phyloP scores from a whole-genome alignment of 2,113 vertebrate genomes.

The Poecilia latipinna region DNA sequence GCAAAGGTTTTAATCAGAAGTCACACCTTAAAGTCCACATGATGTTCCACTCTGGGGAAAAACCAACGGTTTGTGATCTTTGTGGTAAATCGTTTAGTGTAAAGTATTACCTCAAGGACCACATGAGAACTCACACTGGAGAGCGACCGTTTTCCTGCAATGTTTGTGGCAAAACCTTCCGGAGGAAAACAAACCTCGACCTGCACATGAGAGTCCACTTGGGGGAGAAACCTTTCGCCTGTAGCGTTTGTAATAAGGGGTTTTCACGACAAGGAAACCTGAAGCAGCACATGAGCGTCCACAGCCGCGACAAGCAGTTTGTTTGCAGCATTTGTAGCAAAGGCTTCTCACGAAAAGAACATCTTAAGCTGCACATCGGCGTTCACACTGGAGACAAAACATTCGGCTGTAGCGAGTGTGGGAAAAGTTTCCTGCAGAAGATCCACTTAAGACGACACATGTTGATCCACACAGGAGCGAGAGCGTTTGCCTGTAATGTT shows the following conservation, averaged over 20 bases:
- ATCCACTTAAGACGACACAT: neutral
- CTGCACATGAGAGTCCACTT: neutral
- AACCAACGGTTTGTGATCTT: neutral
- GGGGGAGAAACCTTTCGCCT: slow-evolving; percentile 2
- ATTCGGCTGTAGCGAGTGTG: neutral
- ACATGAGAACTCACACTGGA: slow-evolving; percentile 10
- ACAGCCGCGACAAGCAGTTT: neutral
- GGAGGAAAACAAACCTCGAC: neutral
- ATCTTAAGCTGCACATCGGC: slow-evolving; percentile 1
- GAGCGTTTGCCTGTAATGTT: neutral
- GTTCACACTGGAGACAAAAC: slow-evolving; percentile 8
- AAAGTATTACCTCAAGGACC: neutral
- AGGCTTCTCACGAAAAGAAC: too few species aligned
- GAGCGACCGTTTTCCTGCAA: neutral
- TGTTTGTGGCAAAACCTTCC: neutral
- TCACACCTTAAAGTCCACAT: neutral
- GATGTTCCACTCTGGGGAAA: neutral
- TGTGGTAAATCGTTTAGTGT: neutral
- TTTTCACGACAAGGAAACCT: neutral
- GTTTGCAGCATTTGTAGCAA: neutral
- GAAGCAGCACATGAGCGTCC: neutral
- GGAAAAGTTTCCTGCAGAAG: neutral
- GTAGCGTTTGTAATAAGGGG: neutral
- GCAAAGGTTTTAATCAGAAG: neutral
- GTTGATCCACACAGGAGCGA: neutral